phyloP scores from a whole-genome alignment of 2,113 vertebrate species.

The Myiopsitta monachus region DNA sequence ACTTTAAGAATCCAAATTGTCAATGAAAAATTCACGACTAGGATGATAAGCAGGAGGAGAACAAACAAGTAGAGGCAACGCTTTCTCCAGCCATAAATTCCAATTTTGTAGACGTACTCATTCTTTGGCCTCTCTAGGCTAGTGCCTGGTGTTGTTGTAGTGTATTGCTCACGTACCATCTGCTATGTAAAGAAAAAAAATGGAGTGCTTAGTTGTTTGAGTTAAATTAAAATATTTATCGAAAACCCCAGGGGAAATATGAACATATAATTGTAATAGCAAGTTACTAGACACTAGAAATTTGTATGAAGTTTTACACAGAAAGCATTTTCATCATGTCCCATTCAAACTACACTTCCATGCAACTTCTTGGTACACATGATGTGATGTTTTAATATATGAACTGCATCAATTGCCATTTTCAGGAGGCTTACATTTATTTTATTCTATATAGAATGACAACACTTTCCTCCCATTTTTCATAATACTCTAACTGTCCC shows the following conservation, averaged over 20 bases:
- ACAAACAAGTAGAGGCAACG: slow-evolving; percentile 96
- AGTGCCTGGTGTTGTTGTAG: slow-evolving; percentile 81
- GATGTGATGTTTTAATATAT: background rate
- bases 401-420: background rate
- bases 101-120: slow-evolving; percentile 86
- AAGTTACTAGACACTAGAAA: background rate
- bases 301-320: background rate
- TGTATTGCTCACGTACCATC: slow-evolving; percentile 94
- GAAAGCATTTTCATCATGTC: background rate
- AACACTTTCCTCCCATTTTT: background rate
- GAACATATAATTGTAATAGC: background rate
- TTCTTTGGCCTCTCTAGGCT: slow-evolving; percentile 76
- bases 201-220: background rate
- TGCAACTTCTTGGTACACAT: background rate
- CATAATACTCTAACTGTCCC: background rate
- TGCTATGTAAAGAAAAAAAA: slow-evolving; percentile 62
- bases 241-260: background rate
- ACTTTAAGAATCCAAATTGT: slow-evolving; percentile 96
- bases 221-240: background rate
- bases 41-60: slow-evolving; percentile 87
- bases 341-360: background rate
- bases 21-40: slow-evolving; percentile 92
- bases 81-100: slow-evolving; percentile 99
- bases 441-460: background rate
- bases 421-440: background rate